These are phyloP conservation scores for Lasioglossum malachurum DNA, from an alignment of 2,888 invertebrate genomes.

Conservation along the genomic window DNA sequence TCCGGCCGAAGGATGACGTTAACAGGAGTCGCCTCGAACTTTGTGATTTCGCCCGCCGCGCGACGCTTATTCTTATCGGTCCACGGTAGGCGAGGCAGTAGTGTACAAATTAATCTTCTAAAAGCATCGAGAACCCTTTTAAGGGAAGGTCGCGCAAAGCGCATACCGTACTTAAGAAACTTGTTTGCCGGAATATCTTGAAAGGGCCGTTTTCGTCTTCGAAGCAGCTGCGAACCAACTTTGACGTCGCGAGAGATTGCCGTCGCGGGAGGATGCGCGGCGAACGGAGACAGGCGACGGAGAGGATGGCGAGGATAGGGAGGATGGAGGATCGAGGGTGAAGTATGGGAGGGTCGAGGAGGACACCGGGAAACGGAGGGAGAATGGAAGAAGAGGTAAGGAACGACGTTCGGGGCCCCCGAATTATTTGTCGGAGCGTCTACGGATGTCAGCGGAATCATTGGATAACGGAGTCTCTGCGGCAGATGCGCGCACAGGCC, in stretches of 20 bases:
- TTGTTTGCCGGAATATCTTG: slow-evolving; percentile 55
- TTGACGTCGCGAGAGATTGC: slow-evolving; percentile 58
- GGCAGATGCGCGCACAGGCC: slow-evolving; percentile 54
- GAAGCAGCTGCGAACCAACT: slow-evolving; percentile 54
- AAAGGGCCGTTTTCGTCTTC: slow-evolving; percentile 55
- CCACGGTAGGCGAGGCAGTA: slow-evolving; percentile 31
- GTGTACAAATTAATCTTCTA: slow-evolving; percentile 71
- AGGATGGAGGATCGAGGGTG: neutral
- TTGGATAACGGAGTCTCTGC: slow-evolving; percentile 65
- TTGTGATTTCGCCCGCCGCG: slow-evolving; percentile 33
- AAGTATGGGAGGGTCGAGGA: slow-evolving; percentile 16
- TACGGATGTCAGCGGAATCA: slow-evolving; percentile 65
- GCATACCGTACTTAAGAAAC: slow-evolving; percentile 60
- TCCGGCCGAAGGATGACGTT: slow-evolving; percentile 3
- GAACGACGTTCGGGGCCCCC: slow-evolving; percentile 35
- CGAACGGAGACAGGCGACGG: slow-evolving; percentile 9
- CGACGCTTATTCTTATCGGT: slow-evolving; percentile 50
- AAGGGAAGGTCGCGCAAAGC: slow-evolving; percentile 14
- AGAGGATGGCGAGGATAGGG: slow-evolving; percentile 20
- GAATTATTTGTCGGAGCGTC: slow-evolving; percentile 62
- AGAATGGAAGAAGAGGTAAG: slow-evolving; percentile 27
- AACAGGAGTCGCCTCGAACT: slow-evolving; percentile 13
- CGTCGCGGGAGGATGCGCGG: slow-evolving; percentile 31
- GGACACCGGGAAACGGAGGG: slow-evolving; percentile 21
- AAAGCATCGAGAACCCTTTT: slow-evolving; percentile 63